Percentiles rank a stretch among this genome's conserved stretches.
Evolutionary conservation across 1,140 invertebrate genomes (phyloP).

Genomic region (Dendroctonus ponderosae): DNA sequence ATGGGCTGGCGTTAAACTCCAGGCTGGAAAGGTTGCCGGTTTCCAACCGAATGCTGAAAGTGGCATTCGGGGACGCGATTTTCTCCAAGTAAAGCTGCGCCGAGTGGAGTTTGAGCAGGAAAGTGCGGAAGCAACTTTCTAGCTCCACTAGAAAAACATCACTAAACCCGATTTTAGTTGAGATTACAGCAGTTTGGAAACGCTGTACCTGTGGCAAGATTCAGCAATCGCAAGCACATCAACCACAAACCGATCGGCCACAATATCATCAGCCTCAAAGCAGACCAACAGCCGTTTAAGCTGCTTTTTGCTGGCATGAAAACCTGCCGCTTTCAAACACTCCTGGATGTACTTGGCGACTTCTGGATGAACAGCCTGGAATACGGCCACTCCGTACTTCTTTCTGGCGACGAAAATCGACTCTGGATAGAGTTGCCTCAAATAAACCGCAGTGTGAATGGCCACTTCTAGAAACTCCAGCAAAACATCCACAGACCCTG

Average conservation of each 20-base stretch:
- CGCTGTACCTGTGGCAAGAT: not conserved
- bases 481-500: conserved; percentile 39
- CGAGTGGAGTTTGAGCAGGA: conserved; percentile 41
- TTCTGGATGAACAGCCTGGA: conserved; percentile 56
- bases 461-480: conserved; percentile 58
- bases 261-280: conserved; percentile 28
- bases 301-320: conserved; percentile 37
- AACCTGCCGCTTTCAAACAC: conserved; percentile 48
- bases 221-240: conserved; percentile 23
- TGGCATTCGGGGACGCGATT: conserved; percentile 32
- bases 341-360: conserved; percentile 57
- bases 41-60: conserved; percentile 40
- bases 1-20: conserved; percentile 41
- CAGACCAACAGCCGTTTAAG: conserved; percentile 37
- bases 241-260: conserved; percentile 39
- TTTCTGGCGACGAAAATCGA: conserved; percentile 56
- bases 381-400: conserved; percentile 55
- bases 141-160: conserved; percentile 39
- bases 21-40: conserved; percentile 37
- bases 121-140: conserved; percentile 38
- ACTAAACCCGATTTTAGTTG: conserved; percentile 30
- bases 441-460: conserved; percentile 56
- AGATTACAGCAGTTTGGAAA: not conserved
- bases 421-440: conserved; percentile 57
- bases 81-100: conserved; percentile 32